Evolutionary conservation across 2,113 vertebrate genomes (phyloP), one percentile per base, ranked within the genome.

Genomic region (Erpornis zantholeuca): DNA sequence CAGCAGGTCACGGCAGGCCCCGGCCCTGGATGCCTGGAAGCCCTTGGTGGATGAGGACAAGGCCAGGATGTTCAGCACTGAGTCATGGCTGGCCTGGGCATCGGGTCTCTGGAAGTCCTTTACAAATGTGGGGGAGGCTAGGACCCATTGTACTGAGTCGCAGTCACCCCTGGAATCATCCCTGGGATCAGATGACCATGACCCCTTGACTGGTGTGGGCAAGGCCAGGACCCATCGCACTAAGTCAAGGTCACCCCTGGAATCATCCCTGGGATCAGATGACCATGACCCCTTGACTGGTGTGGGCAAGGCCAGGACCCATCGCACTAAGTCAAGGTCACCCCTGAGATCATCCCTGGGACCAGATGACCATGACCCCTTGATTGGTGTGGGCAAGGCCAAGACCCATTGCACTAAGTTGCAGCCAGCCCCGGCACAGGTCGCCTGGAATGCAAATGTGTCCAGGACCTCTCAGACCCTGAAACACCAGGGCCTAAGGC

Each of bases 11-110:
- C 16, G 0, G 13, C 8, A 1, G 2, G 12, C 27, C 35, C 29
- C 0, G 0, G 42, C 3, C 0, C 5, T 1, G 2, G 35, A 35
- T 13, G 7, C 33, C 73, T 4, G 87, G 88, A 80, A 95, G 38
- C 72, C 68, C 19, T 6, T 11, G 35, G 5, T 0, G 1, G 45
- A 28, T 45, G n/a, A 4, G 5, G 25, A 50, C 9, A 5, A 52
- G 42, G 13, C 12, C 68, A 42, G 12, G 13, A 82, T 38, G 6
- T 9, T 6, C 44, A 12, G 2, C 33, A 65, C 12, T 0, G 1
- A 44, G 50, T 27, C 64, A 36, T 2, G 1, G 28, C 28, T 47
- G 64, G 10, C 33, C 56, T 28, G 47, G 64, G 1, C 33, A 24
- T 33, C 5, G 0, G 19, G 15, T 45, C 2, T 20, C 54, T 78